Evolutionary conservation across 2,888 invertebrate genomes (phyloP).

Genomic region (Belgica antarctica): DNA sequence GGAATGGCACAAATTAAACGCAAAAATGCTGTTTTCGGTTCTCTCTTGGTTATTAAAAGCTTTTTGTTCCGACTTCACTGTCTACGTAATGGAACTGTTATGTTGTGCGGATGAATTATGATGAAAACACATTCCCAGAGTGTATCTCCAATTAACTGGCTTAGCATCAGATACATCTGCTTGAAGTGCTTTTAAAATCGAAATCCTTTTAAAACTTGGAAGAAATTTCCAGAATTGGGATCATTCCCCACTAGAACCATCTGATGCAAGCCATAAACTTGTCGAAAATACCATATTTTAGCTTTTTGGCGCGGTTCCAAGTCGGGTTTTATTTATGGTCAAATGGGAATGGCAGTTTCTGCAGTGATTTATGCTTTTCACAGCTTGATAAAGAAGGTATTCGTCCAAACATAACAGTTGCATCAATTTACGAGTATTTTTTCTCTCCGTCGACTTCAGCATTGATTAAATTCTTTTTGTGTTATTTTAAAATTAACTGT

Average conservation of each 20-base stretch:
- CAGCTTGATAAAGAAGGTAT: too few relatives aligned
- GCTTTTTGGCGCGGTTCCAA: too few relatives aligned
- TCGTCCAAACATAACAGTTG: too few relatives aligned
- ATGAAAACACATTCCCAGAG: slow-evolving; percentile 4
- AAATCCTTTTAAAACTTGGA: neutral
- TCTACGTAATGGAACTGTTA: slow-evolving; percentile 26
- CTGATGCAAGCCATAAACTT: too few relatives aligned
- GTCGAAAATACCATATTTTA: too few relatives aligned
- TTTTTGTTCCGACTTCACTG: neutral
- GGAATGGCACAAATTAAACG: slow-evolving; percentile 7
- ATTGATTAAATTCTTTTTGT: slow-evolving; percentile 1
- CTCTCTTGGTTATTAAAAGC: slow-evolving; percentile 11
- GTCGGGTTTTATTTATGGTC: too few relatives aligned
- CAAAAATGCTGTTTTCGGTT: neutral
- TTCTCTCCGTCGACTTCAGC: too few relatives aligned
- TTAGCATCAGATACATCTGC: neutral
- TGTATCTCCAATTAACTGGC: too few relatives aligned
- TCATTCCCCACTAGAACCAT: too few relatives aligned
- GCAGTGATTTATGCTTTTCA: too few relatives aligned
- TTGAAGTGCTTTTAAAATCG: neutral
- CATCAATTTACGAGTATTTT: too few relatives aligned
- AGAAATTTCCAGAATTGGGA: neutral
- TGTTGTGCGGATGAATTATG: slow-evolving; percentile 30
- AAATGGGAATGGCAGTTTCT: too few relatives aligned
- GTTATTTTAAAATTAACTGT: neutral